These are phyloP conservation scores for Acanthosepion pharaonis DNA, from an alignment of 2,888 invertebrate species.

Conservation along the genomic window DNA sequence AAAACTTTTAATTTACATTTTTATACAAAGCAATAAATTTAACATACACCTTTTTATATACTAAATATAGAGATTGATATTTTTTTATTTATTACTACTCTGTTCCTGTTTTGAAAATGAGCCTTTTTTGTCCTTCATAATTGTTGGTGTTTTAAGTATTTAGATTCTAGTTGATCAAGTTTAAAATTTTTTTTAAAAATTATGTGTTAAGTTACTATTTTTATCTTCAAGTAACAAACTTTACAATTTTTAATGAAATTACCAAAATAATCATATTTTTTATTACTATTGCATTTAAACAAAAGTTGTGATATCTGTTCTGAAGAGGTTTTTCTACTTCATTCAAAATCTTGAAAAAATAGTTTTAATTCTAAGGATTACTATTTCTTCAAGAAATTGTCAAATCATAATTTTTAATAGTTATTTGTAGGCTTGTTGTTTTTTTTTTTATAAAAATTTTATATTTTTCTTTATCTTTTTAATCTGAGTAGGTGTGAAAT, in stretches of 20 bases:
- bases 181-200: too few species aligned
- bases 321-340: neutral
- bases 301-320: neutral
- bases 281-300: neutral
- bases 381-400: neutral
- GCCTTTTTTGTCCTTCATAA: neutral
- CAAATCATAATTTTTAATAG: neutral
- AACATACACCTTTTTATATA: neutral
- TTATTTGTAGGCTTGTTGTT: neutral
- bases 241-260: neutral
- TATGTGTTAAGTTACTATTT: neutral
- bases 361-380: too few species aligned
- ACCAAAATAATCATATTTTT: neutral
- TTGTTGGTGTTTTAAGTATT: neutral
- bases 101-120: neutral
- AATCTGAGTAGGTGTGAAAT: neutral
- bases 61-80: neutral
- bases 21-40: constrained; percentile 16
- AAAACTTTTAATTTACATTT: neutral
- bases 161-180: neutral
- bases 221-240: neutral
- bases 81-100: neutral
- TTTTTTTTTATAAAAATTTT: neutral
- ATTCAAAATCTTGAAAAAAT: neutral
- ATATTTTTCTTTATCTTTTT: constrained; percentile 15